A percentile compares a stretch with the other conserved stretches of the same genome.
Evolutionary conservation across 2,888 invertebrate genomes (phyloP).

Genomic region (Amiota communis): DNA sequence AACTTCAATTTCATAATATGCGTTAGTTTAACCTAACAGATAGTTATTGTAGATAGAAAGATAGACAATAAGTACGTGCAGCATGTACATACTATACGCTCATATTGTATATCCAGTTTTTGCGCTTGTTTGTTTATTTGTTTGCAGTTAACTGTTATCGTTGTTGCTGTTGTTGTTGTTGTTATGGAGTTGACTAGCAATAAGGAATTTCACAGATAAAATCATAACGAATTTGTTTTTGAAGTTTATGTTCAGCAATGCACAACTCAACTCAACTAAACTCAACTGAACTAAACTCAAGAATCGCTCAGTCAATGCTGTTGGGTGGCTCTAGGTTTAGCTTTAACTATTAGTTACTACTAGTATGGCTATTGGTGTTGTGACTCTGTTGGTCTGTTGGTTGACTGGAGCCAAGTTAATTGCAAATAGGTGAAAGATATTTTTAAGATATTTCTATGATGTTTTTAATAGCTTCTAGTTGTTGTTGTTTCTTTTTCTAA

Average conservation of each 20-base stretch:
- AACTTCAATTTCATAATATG: slow-evolving; percentile 28
- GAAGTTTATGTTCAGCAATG: slow-evolving; percentile 18
- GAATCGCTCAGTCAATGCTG: slow-evolving; percentile 5
- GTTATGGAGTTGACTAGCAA: neutral
- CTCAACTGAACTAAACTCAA: slow-evolving; percentile 6
- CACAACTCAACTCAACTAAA: no score
- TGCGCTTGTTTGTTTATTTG: slow-evolving; percentile 25
- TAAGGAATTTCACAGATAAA: slow-evolving; percentile 31
- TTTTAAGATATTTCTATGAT: neutral
- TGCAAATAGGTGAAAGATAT: slow-evolving; percentile 21
- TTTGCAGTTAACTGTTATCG: slow-evolving; percentile 28
- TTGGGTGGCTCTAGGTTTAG: neutral
- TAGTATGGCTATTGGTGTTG: neutral
- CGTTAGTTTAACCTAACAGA: slow-evolving; percentile 2
- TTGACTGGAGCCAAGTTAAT: slow-evolving; percentile 3
- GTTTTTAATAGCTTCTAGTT: neutral
- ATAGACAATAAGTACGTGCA: slow-evolving; percentile 8
- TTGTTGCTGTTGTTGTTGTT: slow-evolving; percentile 20
- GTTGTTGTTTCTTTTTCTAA: neutral
- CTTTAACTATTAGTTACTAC: no score
- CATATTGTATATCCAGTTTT: slow-evolving; percentile 21
- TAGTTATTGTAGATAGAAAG: slow-evolving; percentile 3
- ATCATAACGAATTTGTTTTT: slow-evolving; percentile 28
- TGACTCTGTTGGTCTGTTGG: neutral
- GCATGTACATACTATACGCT: neutral